Evolutionary conservation across 2,797 vertebrate species (phyloP).

Genomic region (Coilia nasus): DNA sequence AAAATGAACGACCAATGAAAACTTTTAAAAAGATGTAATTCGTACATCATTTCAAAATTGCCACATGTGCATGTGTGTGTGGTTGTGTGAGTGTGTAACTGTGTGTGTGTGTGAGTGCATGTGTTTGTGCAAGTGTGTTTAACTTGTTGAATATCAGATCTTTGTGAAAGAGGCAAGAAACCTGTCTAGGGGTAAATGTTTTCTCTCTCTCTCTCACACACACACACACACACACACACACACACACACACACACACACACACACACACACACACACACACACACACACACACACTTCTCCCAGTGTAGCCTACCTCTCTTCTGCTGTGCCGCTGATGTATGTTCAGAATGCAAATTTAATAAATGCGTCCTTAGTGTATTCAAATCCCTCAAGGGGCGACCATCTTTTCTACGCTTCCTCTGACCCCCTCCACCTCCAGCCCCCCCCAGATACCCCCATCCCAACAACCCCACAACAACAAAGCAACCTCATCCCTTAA

Average conservation of each 20-base stretch:
- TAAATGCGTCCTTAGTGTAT: slow-evolving; percentile 52
- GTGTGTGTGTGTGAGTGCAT: neutral
- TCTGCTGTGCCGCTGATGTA: slow-evolving; percentile 41
- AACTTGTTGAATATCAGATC: slow-evolving; percentile 19
- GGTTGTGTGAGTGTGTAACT: neutral
- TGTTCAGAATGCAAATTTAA: slow-evolving; percentile 51
- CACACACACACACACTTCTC: too few species aligned
- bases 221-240: too few species aligned
- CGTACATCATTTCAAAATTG: neutral
- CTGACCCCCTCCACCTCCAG: slow-evolving; percentile 36
- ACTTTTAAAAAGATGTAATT: neutral
- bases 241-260: too few species aligned
- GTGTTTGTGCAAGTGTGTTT: neutral
- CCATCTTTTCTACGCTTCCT: slow-evolving; percentile 32
- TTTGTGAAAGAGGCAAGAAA: neutral
- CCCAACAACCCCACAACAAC: slow-evolving; percentile 1
- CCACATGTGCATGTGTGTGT: neutral
- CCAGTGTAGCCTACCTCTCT: neutral
- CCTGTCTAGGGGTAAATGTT: neutral
- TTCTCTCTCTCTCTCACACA: neutral
- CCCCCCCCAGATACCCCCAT: slow-evolving; percentile 29
- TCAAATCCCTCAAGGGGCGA: slow-evolving; percentile 51
- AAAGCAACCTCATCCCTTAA: slow-evolving; percentile 39
- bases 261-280: too few species aligned
- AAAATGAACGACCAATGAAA: slow-evolving; percentile 17